These are phyloP conservation scores for Diploptera punctata DNA, from an alignment of 2,888 invertebrate species.

Conservation along the genomic window DNA sequence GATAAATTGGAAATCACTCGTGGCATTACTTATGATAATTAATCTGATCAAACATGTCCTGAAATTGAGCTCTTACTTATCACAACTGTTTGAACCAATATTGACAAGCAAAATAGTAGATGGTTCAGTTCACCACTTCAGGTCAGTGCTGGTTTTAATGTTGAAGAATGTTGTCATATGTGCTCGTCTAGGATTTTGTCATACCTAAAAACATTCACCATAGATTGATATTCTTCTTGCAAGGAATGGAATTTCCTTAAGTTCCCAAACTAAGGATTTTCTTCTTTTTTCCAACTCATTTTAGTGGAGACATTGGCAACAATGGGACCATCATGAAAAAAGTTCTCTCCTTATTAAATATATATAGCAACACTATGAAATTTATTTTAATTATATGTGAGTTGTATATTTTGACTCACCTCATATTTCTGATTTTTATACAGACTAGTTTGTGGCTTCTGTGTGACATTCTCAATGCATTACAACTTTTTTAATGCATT, in stretches of 20 bases:
- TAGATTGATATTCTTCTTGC: background rate
- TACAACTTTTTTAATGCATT: too few species aligned
- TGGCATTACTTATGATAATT: too few species aligned
- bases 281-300: background rate
- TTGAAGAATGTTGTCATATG: background rate
- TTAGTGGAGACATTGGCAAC: background rate
- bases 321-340: background rate
- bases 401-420: too few species aligned
- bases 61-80: background rate
- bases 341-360: background rate
- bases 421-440: too few species aligned
- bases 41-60: background rate
- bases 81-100: background rate
- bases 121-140: background rate
- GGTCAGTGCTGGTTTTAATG: background rate
- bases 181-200: background rate
- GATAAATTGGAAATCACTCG: too few species aligned
- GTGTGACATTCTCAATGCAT: too few species aligned
- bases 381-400: too few species aligned
- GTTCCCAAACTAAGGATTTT: background rate
- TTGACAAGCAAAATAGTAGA: background rate
- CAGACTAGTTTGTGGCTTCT: too few species aligned
- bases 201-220: background rate
- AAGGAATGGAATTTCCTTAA: background rate
- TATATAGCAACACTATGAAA: too few species aligned